Conservation (phyloP, 2,113 vertebrate species). For the Alosa alosa region DNA sequence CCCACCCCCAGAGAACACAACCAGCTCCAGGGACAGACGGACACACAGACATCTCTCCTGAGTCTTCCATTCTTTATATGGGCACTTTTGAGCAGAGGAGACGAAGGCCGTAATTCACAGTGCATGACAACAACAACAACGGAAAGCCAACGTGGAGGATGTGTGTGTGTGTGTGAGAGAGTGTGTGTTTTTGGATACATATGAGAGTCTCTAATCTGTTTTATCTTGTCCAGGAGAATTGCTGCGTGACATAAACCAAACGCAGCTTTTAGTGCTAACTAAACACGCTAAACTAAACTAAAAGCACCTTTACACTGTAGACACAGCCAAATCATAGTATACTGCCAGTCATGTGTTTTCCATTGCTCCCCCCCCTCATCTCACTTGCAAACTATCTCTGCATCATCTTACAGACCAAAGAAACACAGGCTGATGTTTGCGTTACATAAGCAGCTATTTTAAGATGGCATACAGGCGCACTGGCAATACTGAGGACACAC, state of each 20-base stretch:
- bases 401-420: constrained; percentile 4
- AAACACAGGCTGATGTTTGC: constrained; percentile 26
- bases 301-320: too few relatives aligned
- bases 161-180: too few relatives aligned
- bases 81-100: neutral
- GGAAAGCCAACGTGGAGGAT: neutral
- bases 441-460: constrained; percentile 38
- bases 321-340: too few relatives aligned
- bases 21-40: neutral
- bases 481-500: neutral
- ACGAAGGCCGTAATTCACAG: neutral
- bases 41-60: neutral
- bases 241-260: too few relatives aligned
- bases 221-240: neutral
- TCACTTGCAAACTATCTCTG: neutral
- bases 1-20: neutral
- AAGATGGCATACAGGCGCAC: neutral
- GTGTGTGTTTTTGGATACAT: neutral
- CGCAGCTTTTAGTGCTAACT: too few relatives aligned
- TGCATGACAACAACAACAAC: neutral
- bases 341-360: too few relatives aligned
- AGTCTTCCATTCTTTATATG: constrained; percentile 17
- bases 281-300: too few relatives aligned
- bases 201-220: neutral
- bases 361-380: neutral